Evolutionary conservation across 2,797 vertebrate species (phyloP).

Genomic region (Emys orbicularis): DNA sequence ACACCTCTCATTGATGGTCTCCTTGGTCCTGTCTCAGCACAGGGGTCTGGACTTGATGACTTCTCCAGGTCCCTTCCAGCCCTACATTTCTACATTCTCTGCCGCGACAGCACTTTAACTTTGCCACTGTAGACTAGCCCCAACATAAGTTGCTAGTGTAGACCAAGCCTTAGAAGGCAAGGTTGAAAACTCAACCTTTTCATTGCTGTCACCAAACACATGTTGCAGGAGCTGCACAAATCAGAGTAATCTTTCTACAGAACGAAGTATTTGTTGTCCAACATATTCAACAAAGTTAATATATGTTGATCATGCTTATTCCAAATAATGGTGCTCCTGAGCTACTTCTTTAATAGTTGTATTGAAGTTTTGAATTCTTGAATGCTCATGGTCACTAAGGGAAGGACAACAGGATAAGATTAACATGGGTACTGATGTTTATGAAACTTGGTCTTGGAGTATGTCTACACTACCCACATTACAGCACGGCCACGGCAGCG

Average conservation of each 20-base stretch:
- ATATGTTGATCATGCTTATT: constrained; percentile 23
- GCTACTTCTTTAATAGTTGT: neutral
- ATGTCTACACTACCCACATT: no score
- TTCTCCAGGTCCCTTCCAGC: no score
- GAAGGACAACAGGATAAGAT: constrained; percentile 39
- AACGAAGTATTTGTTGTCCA: neutral
- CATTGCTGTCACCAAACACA: neutral
- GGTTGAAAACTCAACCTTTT: neutral
- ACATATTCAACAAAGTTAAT: neutral
- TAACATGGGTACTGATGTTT: neutral
- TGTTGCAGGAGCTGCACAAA: constrained; percentile 26
- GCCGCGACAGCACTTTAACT: no score
- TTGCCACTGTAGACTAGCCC: no score
- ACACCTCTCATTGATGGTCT: no score
- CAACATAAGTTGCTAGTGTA: no score
- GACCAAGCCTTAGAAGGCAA: neutral
- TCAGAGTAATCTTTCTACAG: neutral
- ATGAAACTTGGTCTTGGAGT: neutral
- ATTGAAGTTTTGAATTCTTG: constrained; percentile 52
- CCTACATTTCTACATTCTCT: neutral
- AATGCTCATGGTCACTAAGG: neutral
- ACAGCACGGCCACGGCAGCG: no score
- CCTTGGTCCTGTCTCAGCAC: no score
- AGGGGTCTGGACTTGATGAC: no score
- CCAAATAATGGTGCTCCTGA: neutral